Conservation (phyloP, 2,797 vertebrate species). For the Sorex maritimensis region DNA sequence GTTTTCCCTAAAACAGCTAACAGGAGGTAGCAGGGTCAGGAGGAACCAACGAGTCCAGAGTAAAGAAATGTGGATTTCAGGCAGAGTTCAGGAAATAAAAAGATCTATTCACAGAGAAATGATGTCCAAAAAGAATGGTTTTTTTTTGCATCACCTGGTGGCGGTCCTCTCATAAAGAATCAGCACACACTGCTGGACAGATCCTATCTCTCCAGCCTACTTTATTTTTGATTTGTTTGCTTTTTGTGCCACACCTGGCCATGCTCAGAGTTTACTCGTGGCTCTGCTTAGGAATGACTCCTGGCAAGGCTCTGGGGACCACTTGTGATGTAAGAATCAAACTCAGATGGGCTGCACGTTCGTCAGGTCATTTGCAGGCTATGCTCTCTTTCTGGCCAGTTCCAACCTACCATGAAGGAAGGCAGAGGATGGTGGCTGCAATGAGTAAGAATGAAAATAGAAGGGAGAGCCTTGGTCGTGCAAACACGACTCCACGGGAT, state of each 20-base stretch:
- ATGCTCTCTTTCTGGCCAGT: background rate
- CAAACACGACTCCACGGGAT: too few relatives aligned
- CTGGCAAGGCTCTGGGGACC: too few relatives aligned
- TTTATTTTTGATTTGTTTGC: background rate
- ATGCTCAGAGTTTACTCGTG: too few relatives aligned
- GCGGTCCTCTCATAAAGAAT: background rate
- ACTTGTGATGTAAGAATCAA: too few relatives aligned
- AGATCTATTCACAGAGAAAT: background rate
- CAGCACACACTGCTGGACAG: background rate
- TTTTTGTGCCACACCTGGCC: too few relatives aligned
- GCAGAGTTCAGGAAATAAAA: slow-evolving; percentile 6
- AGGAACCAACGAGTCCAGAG: slow-evolving; percentile 25
- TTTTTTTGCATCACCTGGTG: background rate
- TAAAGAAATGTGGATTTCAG: slow-evolving; percentile 62
- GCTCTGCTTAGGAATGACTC: too few relatives aligned
- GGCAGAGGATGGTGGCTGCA: background rate
- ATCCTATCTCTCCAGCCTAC: background rate
- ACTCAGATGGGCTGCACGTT: too few relatives aligned
- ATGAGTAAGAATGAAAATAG: background rate
- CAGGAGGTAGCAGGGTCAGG: background rate
- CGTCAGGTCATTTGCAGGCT: too few relatives aligned
- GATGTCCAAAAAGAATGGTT: background rate
- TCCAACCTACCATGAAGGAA: background rate
- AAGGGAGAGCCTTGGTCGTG: background rate
- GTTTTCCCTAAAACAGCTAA: slow-evolving; percentile 47